These are phyloP conservation scores for Trichechus manatus DNA, from an alignment of 2,113 vertebrate species.

Conservation along the genomic window DNA sequence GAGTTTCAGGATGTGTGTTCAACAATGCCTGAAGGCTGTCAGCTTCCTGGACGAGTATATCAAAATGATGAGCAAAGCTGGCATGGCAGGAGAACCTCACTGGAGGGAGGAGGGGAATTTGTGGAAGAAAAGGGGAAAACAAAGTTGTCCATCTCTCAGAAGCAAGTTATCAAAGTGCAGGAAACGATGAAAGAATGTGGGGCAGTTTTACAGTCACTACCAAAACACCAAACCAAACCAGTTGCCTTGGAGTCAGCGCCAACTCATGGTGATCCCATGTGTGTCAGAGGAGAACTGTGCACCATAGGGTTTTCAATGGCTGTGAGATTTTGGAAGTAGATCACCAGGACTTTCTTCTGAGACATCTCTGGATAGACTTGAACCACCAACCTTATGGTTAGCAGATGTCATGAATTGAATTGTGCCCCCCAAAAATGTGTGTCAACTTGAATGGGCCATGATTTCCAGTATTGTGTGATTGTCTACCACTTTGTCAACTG, in stretches of 20 bases:
- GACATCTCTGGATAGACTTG: neutral
- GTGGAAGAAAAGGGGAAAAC: neutral
- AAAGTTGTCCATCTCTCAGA: neutral
- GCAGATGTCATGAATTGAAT: too few species aligned
- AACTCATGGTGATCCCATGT: neutral
- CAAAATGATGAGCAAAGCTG: conserved; percentile 23
- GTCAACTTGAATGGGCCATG: too few species aligned
- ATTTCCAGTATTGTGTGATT: too few species aligned
- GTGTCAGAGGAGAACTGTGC: neutral
- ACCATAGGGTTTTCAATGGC: neutral
- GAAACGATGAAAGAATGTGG: neutral
- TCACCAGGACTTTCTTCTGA: neutral
- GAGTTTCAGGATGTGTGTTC: conserved; percentile 69
- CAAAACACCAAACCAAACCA: neutral
- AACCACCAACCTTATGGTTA: neutral
- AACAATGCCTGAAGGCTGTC: conserved; percentile 68
- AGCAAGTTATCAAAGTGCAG: neutral
- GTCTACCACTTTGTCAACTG: too few species aligned
- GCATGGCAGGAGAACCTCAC: neutral
- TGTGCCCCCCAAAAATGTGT: too few species aligned
- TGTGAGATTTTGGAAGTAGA: neutral
- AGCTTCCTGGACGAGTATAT: conserved; percentile 53
- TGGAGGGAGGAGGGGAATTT: neutral
- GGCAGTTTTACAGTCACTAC: neutral
- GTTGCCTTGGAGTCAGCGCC: neutral